A percentile compares a stretch with the other conserved stretches of the same genome.
These are phyloP conservation scores for Dromas ardeola DNA, from an alignment of 2,113 vertebrate species.

Conservation along the genomic window DNA sequence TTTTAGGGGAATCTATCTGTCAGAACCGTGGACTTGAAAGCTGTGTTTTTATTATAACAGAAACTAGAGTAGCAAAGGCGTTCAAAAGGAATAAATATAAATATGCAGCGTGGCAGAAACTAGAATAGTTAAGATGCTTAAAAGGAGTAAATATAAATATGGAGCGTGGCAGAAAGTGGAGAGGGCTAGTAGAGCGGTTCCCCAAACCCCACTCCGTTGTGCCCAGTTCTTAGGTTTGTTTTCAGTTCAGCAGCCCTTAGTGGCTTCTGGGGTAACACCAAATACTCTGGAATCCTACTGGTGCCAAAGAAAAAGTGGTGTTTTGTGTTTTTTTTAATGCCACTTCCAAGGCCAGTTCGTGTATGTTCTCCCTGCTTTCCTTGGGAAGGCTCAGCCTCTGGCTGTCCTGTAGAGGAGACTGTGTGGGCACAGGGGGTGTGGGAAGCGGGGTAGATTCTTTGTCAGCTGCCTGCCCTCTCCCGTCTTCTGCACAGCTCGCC, in stretches of 20 bases:
- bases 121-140: neutral
- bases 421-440: neutral
- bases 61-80: neutral
- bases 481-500: neutral
- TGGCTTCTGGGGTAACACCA: neutral
- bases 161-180: neutral
- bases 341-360: neutral
- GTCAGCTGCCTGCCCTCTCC: neutral
- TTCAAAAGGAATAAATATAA: neutral
- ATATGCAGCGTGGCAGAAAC: neutral
- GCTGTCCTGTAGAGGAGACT: fast-evolving
- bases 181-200: neutral
- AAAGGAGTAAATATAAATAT: neutral
- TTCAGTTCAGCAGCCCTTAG: neutral
- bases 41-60: neutral
- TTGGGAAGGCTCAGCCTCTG: neutral
- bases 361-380: neutral
- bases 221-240: neutral
- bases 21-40: neutral
- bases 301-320: neutral
- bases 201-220: neutral
- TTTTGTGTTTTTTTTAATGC: neutral
- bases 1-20: neutral
- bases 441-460: fast-evolving
- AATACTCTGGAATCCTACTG: neutral